phyloP scores from a whole-genome alignment of 2,113 vertebrate species.

The Zosterops lateralis region DNA sequence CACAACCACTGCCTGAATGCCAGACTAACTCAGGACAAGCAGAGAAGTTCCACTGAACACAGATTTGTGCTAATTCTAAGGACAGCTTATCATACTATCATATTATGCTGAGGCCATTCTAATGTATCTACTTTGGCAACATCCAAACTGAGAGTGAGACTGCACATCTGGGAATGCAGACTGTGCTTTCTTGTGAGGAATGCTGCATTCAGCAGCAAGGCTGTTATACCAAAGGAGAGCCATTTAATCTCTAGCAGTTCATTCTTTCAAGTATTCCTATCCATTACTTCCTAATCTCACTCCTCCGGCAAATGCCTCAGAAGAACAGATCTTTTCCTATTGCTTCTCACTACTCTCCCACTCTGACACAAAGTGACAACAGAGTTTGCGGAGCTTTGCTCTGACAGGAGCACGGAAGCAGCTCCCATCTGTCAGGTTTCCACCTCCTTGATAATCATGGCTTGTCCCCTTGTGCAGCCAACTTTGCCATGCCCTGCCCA shows the following conservation, averaged over 20 bases:
- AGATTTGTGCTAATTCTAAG: background rate
- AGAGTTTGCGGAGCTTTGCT: background rate
- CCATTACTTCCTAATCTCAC: background rate
- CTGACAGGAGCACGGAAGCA: background rate
- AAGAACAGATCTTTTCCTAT: background rate
- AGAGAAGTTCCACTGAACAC: background rate
- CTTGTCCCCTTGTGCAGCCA: background rate
- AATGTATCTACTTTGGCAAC: background rate
- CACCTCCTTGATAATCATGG: background rate
- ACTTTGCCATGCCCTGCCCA: background rate
- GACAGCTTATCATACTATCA: background rate
- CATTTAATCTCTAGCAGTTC: background rate
- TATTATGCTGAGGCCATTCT: background rate
- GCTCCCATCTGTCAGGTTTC: background rate
- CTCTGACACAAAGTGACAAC: background rate
- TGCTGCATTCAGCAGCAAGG: background rate
- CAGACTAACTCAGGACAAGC: background rate
- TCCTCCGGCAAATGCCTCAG: background rate
- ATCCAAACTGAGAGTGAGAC: background rate
- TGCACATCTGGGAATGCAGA: background rate
- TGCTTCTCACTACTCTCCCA: background rate
- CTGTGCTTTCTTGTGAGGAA: background rate
- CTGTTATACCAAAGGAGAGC: background rate
- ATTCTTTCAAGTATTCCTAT: background rate
- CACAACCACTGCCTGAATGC: background rate